These are phyloP conservation scores for Callorhinus ursinus DNA, from an alignment of 2,113 vertebrate genomes.

Conservation along the genomic window DNA sequence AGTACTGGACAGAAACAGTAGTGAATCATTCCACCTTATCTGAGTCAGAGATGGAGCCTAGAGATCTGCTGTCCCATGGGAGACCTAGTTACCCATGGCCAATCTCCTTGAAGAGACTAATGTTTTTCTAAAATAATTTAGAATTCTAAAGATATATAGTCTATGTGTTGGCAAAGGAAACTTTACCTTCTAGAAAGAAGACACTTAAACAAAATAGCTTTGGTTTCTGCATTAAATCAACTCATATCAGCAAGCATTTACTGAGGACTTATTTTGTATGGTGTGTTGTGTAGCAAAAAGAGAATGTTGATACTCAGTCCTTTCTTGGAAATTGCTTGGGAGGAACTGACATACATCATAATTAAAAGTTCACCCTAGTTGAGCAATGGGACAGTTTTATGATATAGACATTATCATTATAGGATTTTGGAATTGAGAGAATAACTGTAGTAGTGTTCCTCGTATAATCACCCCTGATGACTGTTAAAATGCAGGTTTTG, in stretches of 20 bases:
- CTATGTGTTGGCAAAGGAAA: slow-evolving; percentile 13
- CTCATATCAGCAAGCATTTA: slow-evolving; percentile 28
- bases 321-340: background rate
- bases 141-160: slow-evolving; percentile 16
- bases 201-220: slow-evolving; percentile 1
- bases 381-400: background rate
- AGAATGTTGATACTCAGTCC: background rate
- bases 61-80: background rate
- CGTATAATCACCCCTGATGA: background rate
- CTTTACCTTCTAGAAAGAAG: background rate
- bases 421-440: background rate
- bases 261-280: background rate
- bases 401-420: background rate
- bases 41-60: background rate
- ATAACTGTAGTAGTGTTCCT: background rate
- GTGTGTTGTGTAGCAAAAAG: background rate
- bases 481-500: background rate
- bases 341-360: background rate
- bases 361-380: background rate
- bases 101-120: slow-evolving; percentile 64
- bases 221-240: slow-evolving; percentile 4
- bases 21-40: slow-evolving; percentile 58
- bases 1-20: slow-evolving; percentile 68
- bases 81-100: slow-evolving; percentile 53
- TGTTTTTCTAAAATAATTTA: slow-evolving; percentile 58